These are phyloP conservation scores for Eugnorisma glareosa DNA, from an alignment of 2,888 invertebrate species.

Conservation along the genomic window DNA sequence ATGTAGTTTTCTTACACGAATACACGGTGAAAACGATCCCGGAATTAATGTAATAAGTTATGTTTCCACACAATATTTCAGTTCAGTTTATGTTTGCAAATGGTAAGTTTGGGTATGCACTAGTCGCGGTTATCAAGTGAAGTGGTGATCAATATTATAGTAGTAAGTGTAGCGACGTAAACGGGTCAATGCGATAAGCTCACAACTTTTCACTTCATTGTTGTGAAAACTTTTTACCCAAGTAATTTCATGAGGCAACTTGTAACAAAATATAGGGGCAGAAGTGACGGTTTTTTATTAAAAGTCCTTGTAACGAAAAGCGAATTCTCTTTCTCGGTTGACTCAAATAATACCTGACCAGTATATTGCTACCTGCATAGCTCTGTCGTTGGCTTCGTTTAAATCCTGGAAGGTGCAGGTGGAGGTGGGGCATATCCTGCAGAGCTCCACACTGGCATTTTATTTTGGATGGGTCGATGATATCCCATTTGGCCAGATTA, in stretches of 20 bases:
- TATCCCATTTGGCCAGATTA: no score
- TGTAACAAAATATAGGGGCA: not conserved
- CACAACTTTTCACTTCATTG: not conserved
- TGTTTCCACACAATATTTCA: not conserved
- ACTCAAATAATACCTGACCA: no score
- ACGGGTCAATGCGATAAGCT: not conserved
- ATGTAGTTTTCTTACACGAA: not conserved
- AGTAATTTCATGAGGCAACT: not conserved
- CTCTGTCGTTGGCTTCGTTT: no score
- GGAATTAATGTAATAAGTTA: not conserved
- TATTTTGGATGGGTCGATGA: no score
- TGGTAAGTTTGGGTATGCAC: not conserved
- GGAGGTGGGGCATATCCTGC: no score
- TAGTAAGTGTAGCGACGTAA: not conserved
- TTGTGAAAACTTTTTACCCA: not conserved
- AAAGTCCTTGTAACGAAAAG: not conserved
- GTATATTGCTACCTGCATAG: no score
- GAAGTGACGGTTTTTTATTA: not conserved
- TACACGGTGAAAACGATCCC: no score
- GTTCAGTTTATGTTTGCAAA: not conserved
- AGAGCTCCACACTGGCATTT: no score
- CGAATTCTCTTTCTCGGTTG: no score
- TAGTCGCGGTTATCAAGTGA: not conserved
- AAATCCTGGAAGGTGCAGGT: no score
- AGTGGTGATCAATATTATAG: slow-evolving; percentile 2